Base-by-base conservation (phyloP, 2,888 invertebrate genomes). In the Clitarchus hookeri region DNA sequence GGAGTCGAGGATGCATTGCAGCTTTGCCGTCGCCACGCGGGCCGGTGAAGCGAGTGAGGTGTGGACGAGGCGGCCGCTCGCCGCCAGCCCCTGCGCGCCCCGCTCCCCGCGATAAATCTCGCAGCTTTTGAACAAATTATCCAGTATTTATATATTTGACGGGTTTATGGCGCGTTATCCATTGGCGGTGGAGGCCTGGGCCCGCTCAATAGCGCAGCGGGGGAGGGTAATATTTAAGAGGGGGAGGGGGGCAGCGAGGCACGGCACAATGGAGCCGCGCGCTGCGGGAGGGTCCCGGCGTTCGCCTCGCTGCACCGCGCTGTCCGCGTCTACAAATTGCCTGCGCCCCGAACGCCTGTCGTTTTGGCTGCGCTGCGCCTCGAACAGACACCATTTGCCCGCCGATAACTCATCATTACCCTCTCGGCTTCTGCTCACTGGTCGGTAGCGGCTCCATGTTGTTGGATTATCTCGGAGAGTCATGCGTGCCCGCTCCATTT, bases 61-160 rank as follows among this genome's bases (percentile, higher is more conserved):
- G n/a, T n/a, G 65, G n/a, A 65, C 65, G 65, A 65, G 65, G 65
- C 65, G 0, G 8, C 1, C 53, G 53, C 53, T 1, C 53, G 12
- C 53, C 53, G 12, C 53, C 53, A 16, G 12, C 12, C 53, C 53
- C 53, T 65, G 2, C 65, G n/a, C 65, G 16, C n/a, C 65, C n/a
- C 36, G 19, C 65, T 65, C 65, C 6, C 0, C 65, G 8, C 65
- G 65, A 65, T 65, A 65, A 65, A 65, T 65, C 65, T 65, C 8
- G 23, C 19, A 4, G 65, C 65, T 65, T 65, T 65, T 65, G 65
- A 65, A 65, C 65, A 65, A 65, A 65, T 65, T 65, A 65, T 65
- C 65, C 65, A 65, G 65, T 65, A 65, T 65, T 65, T 65, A 65
- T 65, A 65, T 65, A 65, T 65, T 65, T 65, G 65, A 65, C 65